Percentiles rank a stretch among this genome's conserved stretches.
These are phyloP conservation scores for Nemotelus nigrinus DNA, from an alignment of 2,888 invertebrate species.

Conservation along the genomic window DNA sequence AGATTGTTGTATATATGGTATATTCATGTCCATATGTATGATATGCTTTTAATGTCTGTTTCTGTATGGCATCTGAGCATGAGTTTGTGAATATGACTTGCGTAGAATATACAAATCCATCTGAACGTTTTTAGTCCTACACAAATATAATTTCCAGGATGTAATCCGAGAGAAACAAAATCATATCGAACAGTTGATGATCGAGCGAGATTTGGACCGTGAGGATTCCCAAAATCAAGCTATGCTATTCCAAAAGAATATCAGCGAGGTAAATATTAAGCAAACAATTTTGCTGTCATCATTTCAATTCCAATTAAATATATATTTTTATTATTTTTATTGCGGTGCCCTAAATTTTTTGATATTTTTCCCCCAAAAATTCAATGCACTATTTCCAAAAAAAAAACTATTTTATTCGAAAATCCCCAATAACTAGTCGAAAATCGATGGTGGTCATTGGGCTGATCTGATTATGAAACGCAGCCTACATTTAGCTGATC, in stretches of 20 bases:
- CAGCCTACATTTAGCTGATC: conserved; percentile 59
- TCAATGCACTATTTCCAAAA: too few species aligned
- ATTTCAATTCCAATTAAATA: background rate
- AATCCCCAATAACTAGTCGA: conserved; percentile 55
- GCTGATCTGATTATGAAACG: conserved; percentile 60
- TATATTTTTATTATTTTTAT: conserved; percentile 8
- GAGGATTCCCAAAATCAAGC: conserved; percentile 84
- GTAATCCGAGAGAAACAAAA: conserved; percentile 92
- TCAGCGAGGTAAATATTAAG: conserved; percentile 62
- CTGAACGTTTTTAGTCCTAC: background rate
- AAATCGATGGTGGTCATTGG: conserved; percentile 62
- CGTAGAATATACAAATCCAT: background rate
- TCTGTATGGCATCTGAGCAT: too few species aligned
- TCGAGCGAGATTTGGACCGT: conserved; percentile 90
- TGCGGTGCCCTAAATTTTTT: background rate
- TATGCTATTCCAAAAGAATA: conserved; percentile 62
- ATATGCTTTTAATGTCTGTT: too few species aligned
- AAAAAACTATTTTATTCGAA: background rate
- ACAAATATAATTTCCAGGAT: conserved; percentile 70
- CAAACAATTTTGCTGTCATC: background rate
- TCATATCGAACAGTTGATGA: conserved; percentile 90
- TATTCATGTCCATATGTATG: too few species aligned
- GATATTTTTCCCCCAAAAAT: too few species aligned
- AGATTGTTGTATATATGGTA: too few species aligned
- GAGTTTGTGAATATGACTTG: too few species aligned